Evolutionary conservation across 2,888 invertebrate species (phyloP).

Genomic region (Chloroclystis v-ata): DNA sequence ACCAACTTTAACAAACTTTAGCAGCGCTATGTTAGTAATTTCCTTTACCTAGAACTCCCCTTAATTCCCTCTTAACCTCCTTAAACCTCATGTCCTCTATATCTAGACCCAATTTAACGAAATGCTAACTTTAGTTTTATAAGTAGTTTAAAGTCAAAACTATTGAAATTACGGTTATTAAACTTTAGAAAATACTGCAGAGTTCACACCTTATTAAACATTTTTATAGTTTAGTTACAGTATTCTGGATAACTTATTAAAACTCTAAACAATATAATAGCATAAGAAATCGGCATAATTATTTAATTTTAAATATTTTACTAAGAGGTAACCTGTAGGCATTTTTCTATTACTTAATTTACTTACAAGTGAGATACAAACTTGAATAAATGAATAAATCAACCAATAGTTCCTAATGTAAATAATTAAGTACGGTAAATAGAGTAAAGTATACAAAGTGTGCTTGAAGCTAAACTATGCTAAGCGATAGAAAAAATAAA

Average conservation of each 20-base stretch:
- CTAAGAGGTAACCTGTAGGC: constrained; percentile 25
- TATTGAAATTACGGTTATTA: background rate
- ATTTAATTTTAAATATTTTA: constrained; percentile 17
- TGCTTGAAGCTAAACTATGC: constrained; percentile 79
- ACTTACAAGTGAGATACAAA: constrained; percentile 28
- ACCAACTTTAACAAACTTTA: constrained; percentile 41
- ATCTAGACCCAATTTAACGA: background rate
- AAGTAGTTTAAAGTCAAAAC: background rate
- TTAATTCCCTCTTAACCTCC: constrained; percentile 47
- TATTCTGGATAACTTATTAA: constrained; percentile 78
- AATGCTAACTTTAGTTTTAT: background rate
- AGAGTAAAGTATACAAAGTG: constrained; percentile 47
- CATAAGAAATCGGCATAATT: constrained; percentile 22
- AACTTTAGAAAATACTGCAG: background rate
- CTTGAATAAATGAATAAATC: constrained; percentile 32
- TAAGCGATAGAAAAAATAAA: constrained; percentile 73
- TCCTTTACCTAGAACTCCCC: constrained; percentile 45
- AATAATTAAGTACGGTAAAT: constrained; percentile 38
- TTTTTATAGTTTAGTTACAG: constrained; percentile 43
- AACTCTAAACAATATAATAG: constrained; percentile 35
- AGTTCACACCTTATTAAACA: constrained; percentile 15
- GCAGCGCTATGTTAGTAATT: constrained; percentile 48
- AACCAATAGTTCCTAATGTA: constrained; percentile 31
- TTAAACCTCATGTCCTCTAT: constrained; percentile 35
- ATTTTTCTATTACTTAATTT: constrained; percentile 23